A percentile compares a stretch with the other conserved stretches of the same genome.
These are phyloP conservation scores for Ptychobarbus kaznakovi DNA, from an alignment of 2,797 vertebrate species.

Conservation along the genomic window DNA sequence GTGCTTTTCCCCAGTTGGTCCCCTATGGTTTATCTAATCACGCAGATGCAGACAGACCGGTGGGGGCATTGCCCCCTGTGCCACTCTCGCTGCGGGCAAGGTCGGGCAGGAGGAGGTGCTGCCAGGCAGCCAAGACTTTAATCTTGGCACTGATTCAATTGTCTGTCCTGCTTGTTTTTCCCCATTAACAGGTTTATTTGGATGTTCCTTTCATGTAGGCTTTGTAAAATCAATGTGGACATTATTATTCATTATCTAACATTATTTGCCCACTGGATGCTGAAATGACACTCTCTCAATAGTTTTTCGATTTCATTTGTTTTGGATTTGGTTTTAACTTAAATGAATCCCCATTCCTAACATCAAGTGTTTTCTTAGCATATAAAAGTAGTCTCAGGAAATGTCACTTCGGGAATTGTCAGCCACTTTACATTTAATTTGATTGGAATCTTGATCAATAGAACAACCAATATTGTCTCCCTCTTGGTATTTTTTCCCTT, in stretches of 20 bases:
- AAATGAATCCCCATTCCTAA: background rate
- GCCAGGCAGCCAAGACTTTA: conserved; percentile 68
- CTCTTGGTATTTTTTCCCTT: background rate
- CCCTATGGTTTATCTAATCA: conserved; percentile 78
- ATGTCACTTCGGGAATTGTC: conserved; percentile 8
- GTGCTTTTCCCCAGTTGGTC: conserved; percentile 68
- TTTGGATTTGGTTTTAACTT: conserved; percentile 20
- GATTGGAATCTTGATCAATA: conserved; percentile 37
- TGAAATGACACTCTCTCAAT: conserved; percentile 7
- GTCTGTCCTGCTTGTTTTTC: conserved; percentile 45
- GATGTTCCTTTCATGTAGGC: conserved; percentile 4
- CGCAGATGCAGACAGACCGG: conserved; percentile 73
- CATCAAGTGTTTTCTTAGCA: background rate
- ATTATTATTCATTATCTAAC: conserved; percentile 38
- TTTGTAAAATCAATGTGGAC: conserved; percentile 33
- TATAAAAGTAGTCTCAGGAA: conserved; percentile 1
- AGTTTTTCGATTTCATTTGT: background rate
- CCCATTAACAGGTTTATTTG: conserved; percentile 46
- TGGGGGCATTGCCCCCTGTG: conserved; percentile 72
- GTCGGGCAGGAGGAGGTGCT: conserved; percentile 73
- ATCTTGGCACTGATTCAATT: conserved; percentile 56
- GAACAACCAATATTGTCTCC: conserved; percentile 12
- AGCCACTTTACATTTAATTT: conserved; percentile 33
- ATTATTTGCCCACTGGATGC: background rate
- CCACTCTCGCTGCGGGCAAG: conserved; percentile 75